Conservation (phyloP, 2,888 invertebrate species). For the Oscheius onirici region DNA sequence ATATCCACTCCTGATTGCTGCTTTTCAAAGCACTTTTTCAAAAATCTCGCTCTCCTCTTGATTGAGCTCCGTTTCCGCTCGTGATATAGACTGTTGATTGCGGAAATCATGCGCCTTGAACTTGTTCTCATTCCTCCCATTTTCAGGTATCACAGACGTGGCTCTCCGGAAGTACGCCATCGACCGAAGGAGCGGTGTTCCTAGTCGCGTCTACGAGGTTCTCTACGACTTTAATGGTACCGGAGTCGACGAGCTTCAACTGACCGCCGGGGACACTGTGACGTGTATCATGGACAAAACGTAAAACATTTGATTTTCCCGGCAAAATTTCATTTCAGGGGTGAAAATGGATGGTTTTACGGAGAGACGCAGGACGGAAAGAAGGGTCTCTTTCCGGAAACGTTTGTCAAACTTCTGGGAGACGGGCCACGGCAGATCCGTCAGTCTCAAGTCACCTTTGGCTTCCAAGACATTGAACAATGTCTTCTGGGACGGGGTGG, state of each 20-base stretch:
- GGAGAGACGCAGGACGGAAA: slow-evolving; percentile 27
- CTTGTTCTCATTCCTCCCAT: too few relatives aligned
- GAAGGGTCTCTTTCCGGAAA: slow-evolving; percentile 24
- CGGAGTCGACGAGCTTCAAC: slow-evolving; percentile 20
- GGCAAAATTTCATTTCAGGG: background rate
- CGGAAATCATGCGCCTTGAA: too few relatives aligned
- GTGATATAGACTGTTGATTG: too few relatives aligned
- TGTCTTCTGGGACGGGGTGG: slow-evolving; percentile 18
- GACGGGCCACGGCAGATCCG: slow-evolving; percentile 17
- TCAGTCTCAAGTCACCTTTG: background rate
- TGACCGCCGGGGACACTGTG: slow-evolving; percentile 12
- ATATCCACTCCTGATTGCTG: too few relatives aligned
- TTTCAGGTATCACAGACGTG: slow-evolving; percentile 21
- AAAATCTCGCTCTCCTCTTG: too few relatives aligned
- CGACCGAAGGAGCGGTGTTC: slow-evolving; percentile 21
- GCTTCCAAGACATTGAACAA: background rate
- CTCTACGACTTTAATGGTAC: slow-evolving; percentile 2
- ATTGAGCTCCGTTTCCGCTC: too few relatives aligned
- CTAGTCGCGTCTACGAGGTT: slow-evolving; percentile 21
- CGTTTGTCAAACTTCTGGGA: slow-evolving; percentile 22
- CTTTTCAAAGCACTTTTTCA: too few relatives aligned
- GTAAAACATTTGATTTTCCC: background rate
- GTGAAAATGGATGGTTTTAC: slow-evolving; percentile 30
- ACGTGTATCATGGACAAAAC: slow-evolving; percentile 25
- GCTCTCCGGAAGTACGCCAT: slow-evolving; percentile 26